phyloP scores from a whole-genome alignment of 2,888 invertebrate genomes.

The Eremobia ochroleuca region DNA sequence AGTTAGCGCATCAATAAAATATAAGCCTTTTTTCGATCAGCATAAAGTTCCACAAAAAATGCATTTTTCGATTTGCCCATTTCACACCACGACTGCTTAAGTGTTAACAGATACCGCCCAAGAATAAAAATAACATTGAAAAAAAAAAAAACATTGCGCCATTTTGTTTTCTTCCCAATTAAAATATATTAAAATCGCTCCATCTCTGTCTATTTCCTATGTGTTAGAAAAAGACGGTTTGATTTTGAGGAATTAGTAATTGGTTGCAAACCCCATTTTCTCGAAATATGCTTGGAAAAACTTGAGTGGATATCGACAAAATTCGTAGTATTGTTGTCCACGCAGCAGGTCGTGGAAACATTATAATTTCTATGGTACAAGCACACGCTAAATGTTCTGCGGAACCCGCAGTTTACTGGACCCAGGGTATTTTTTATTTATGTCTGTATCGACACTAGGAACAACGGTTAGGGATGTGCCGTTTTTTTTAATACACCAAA shows the following conservation, averaged over 20 bases:
- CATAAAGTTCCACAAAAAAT: conserved; percentile 11
- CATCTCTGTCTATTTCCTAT: conserved; percentile 41
- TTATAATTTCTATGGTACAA: conserved; percentile 68
- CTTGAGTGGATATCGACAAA: conserved; percentile 50
- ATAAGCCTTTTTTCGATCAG: conserved; percentile 10
- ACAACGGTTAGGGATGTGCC: conserved; percentile 51
- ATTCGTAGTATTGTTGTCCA: conserved; percentile 70
- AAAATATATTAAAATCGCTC: conserved; percentile 21
- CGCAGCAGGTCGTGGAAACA: conserved; percentile 67
- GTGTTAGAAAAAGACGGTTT: conserved; percentile 38
- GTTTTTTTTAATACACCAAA: background rate
- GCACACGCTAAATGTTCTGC: conserved; percentile 65
- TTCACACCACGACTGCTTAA: conserved; percentile 38
- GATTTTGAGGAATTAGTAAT: conserved; percentile 68
- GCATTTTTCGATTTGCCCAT: conserved; percentile 28
- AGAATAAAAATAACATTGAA: background rate
- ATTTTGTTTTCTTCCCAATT: conserved; percentile 55
- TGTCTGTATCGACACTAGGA: conserved; percentile 26
- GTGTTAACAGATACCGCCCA: conserved; percentile 40
- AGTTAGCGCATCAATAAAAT: conserved; percentile 8
- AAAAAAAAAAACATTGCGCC: conserved; percentile 16
- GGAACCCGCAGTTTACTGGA: conserved; percentile 52
- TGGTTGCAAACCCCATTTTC: conserved; percentile 60
- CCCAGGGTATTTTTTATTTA: conserved; percentile 48
- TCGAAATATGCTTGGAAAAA: conserved; percentile 58